Conservation (phyloP, 2,888 invertebrate genomes). For the Cryptocephalus moraei region DNA sequence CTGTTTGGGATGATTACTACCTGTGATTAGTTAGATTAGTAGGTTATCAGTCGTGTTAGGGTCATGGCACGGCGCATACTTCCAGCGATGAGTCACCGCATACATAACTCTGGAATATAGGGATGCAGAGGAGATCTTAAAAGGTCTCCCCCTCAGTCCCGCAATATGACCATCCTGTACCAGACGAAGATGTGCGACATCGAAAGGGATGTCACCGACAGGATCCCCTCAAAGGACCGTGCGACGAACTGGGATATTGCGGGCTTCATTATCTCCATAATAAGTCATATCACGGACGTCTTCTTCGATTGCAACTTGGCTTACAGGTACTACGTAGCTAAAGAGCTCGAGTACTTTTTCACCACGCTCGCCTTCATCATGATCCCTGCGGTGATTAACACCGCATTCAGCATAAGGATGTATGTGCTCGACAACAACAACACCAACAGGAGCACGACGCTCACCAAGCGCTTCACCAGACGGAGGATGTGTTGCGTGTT, state of each 20-base stretch:
- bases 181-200: constrained; percentile 32
- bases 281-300: constrained; percentile 59
- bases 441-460: constrained; percentile 42
- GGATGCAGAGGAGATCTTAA: too few relatives aligned
- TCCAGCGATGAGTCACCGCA: too few relatives aligned
- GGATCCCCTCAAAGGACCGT: constrained; percentile 48
- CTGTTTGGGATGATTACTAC: too few relatives aligned
- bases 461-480: constrained; percentile 49
- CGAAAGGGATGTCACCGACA: constrained; percentile 47
- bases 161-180: constrained; percentile 26
- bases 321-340: constrained; percentile 46
- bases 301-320: constrained; percentile 61
- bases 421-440: constrained; percentile 46
- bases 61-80: too few relatives aligned
- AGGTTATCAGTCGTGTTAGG: too few relatives aligned
- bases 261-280: constrained; percentile 54
- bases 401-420: constrained; percentile 65
- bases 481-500: constrained; percentile 48
- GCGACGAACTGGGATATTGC: constrained; percentile 53
- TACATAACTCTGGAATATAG: too few relatives aligned
- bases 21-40: too few relatives aligned
- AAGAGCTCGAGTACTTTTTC: constrained; percentile 50
- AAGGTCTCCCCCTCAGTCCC: neutral
- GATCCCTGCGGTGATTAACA: constrained; percentile 65
- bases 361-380: constrained; percentile 62